Conservation (phyloP, 2,888 invertebrate genomes). For the Lasioglossum villosulum region DNA sequence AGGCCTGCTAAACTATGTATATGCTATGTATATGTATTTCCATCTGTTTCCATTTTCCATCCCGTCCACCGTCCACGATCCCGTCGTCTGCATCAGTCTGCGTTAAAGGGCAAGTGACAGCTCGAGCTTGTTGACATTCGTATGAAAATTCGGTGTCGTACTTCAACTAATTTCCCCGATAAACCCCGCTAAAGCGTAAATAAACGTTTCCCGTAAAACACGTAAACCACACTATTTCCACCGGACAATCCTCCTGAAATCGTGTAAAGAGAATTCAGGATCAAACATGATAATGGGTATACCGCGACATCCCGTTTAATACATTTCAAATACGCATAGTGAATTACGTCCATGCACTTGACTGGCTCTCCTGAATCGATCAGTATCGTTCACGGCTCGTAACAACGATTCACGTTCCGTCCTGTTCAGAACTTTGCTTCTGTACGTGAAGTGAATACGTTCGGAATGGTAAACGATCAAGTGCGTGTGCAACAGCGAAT, state of each 20-base stretch:
- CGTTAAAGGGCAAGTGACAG: constrained; percentile 72
- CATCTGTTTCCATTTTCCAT: constrained; percentile 44
- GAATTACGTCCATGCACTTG: constrained; percentile 18
- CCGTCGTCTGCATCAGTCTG: constrained; percentile 54
- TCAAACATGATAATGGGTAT: constrained; percentile 49
- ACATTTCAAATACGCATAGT: constrained; percentile 37
- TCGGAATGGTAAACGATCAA: constrained; percentile 48
- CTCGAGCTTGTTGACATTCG: constrained; percentile 69
- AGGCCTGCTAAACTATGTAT: constrained; percentile 53
- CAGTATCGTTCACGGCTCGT: constrained; percentile 50
- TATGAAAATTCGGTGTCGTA: constrained; percentile 60
- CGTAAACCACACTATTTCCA: background rate
- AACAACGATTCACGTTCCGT: constrained; percentile 44
- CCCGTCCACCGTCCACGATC: constrained; percentile 45
- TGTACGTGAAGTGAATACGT: background rate
- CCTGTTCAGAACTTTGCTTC: too few relatives aligned
- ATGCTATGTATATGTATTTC: constrained; percentile 22
- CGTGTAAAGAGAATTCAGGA: constrained; percentile 32
- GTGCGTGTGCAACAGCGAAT: constrained; percentile 63
- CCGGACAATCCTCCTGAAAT: constrained; percentile 14
- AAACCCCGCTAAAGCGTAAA: constrained; percentile 39
- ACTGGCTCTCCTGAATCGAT: constrained; percentile 60
- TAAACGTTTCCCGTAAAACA: background rate
- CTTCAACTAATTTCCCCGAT: constrained; percentile 50
- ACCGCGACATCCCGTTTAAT: constrained; percentile 32